Base-by-base conservation (phyloP, 2,888 invertebrate species). In the Sinopyrophorus schimmeli region DNA sequence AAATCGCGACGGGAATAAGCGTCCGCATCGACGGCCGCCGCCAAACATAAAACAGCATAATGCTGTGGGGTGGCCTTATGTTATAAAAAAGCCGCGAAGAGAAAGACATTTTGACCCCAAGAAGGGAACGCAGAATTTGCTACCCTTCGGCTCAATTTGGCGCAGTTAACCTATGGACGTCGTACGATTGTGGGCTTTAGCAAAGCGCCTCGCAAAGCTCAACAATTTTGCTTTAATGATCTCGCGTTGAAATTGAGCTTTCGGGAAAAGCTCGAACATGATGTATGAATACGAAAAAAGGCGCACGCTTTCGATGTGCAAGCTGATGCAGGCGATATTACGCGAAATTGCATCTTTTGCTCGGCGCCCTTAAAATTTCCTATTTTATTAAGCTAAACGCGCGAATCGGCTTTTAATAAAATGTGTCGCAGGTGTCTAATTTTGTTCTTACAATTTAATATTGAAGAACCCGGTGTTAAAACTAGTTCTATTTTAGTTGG, bases 71-170 rank as follows among this genome's bases (percentile, higher is more conserved):
- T 58, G 54, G n/a, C 55, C 57, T 43, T 55, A 59, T 58, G 60
- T 56, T 63, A 64, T 68, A 68, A 68, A 68, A n/a, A 68, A 67
- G 63, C 64, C 65, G 66, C 67, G 68, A 67, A 66, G 63, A 65
- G 66, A 67, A 69, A 68, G 66, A 68, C 67, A 64, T 68, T 66
- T 62, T 64, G 67, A 67, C 68, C 68, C 68, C 65, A n/a, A 57
- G 55, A 52, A 55, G 59, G 59, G 59, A 58, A 53, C 35, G 53
- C 30, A 47, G 59, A 57, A 59, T 60, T 61, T 61, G 61, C 62
- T 56, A 60, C 66, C 66, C 64, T 62, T 56, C 55, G 57, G 63
- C 64, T 67, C 66, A 66, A 66, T 69, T 68, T 67, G 63, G 58
- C 61, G 62, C 60, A 64, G 68, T 69, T 69, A 69, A 68, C 67